Base-by-base conservation (phyloP, 2,113 vertebrate genomes). In the Lophius piscatorius region DNA sequence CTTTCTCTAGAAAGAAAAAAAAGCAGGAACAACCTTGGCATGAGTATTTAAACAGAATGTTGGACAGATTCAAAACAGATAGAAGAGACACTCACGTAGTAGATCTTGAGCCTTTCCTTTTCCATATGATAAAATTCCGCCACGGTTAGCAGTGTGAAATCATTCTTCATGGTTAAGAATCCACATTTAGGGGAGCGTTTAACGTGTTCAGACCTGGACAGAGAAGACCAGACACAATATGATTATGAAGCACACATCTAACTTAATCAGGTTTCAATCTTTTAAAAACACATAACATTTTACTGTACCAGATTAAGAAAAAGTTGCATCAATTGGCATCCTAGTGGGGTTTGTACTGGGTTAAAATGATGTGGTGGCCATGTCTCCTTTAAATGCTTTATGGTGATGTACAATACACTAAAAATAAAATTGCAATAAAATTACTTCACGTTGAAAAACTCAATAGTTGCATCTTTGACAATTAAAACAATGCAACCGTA, bases 41-140 rank as follows among this genome's bases (percentile, higher is more conserved):
- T n/a, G n/a, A 13, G 6, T 7, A 52, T 17, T 56, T 1, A 5
- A 21, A 4, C 9, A 22, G 7, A 16, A 20, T 9, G 14, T 9
- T 52, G n/a, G n/a, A 28, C 1, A 42, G 1, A 35, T 9, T 13
- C 2, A 6, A 36, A 4, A 56, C 21, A 50, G 3, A 9, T 1
- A 6, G 8, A 0, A 24, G 7, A 3, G 4, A 35, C 28, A 83
- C 90, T 89, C 79, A 95, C 91, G 28, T 93, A 50, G 63, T 90
- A 94, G 39, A 85, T 64, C 63, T 79, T 89, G 16, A 94, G 60
- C 10, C 93, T 71, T 2, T 90, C 86, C 63, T 87, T 90, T 41
- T 94, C 94, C 63, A 92, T 70, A 13, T 76, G 71, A 36, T 74
- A 90, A 47, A 87, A 92, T 18, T 92, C 91, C 21, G 90, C 90